Evolutionary conservation across 2,113 vertebrate species (phyloP).

Genomic region (Pomatorhinus ruficollis): DNA sequence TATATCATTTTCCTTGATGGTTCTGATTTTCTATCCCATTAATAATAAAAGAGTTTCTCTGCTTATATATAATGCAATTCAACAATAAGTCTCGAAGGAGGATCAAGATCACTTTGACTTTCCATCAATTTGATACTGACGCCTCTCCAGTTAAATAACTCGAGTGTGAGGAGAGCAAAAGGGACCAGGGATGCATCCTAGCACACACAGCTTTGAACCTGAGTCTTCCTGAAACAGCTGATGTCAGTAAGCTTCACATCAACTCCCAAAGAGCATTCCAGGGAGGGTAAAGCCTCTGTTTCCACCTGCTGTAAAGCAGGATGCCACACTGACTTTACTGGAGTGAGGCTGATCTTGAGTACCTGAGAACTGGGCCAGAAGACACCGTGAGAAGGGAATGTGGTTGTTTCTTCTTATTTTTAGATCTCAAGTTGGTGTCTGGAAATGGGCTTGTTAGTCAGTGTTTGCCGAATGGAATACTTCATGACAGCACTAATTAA

Average conservation of each 20-base stretch:
- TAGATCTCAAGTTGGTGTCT: background rate
- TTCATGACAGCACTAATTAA: constrained; percentile 50
- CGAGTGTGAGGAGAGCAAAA: background rate
- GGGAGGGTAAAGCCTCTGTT: background rate
- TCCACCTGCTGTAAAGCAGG: background rate
- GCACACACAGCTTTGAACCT: background rate
- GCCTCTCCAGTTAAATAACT: constrained; percentile 19
- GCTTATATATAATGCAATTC: constrained; percentile 66
- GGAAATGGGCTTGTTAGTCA: constrained; percentile 32
- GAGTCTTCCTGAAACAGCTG: background rate
- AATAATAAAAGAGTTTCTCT: constrained; percentile 60
- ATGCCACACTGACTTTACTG: background rate
- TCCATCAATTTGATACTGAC: constrained; percentile 53
- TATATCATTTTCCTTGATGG: constrained; percentile 51
- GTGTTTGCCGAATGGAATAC: background rate
- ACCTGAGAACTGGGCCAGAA: background rate
- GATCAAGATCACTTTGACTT: constrained; percentile 64
- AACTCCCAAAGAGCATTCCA: rapidly evolving
- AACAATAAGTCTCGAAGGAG: constrained; percentile 57
- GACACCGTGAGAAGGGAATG: background rate
- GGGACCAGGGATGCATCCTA: background rate
- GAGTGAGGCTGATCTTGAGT: background rate
- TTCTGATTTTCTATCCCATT: constrained; percentile 65
- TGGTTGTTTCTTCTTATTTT: background rate
- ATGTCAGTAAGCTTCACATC: background rate